Base-by-base conservation (phyloP, 2,113 vertebrate species). In the Ptilorrhoa leucosticta region DNA sequence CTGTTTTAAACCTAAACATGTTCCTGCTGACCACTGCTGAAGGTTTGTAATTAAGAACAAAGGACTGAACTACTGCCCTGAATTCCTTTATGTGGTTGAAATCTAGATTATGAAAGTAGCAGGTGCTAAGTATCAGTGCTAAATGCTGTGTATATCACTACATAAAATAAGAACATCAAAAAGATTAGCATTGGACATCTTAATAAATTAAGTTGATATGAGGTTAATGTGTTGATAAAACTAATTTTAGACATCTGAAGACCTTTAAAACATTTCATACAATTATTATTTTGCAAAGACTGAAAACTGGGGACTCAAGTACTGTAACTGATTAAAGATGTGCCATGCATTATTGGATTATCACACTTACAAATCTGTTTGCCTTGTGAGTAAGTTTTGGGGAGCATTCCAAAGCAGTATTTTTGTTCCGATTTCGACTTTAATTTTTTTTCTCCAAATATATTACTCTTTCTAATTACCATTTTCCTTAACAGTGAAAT, bases 111-210 rank as follows among this genome's bases (percentile, higher is more conserved):
- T 92, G 98, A 98, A 97, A 98, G 98, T 98, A 98, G 98, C 98
- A 98, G 98, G 98, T 98, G 98, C 98, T 98, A 98, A 98, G 97
- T 98, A 98, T 98, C 98, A 98, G 98, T 98, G 98, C 98, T 98
- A 98, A 98, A 98, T 98, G 98, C 98, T 98, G 98, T 98, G 98
- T 98, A 98, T 98, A 98, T 98, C 98, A 98, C 97, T 98, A 98
- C 97, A 88, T 98, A 98, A 94, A 97, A 98, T 97, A 98, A 98
- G 97, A 98, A 98, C 89, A 98, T 96, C 91, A 97, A 97, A 98
- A 98, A 96, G 96, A 97, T 98, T 98, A 98, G 97, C 97, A 98
- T 98, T 98, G 98, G 98, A 98, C 98, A 98, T 97, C 97, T 98
- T 98, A 98, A 98, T 97, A 98, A 98, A 98, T 98, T 98, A 98